These are phyloP conservation scores for Myiopsitta monachus DNA, from an alignment of 2,113 vertebrate genomes.

Conservation along the genomic window DNA sequence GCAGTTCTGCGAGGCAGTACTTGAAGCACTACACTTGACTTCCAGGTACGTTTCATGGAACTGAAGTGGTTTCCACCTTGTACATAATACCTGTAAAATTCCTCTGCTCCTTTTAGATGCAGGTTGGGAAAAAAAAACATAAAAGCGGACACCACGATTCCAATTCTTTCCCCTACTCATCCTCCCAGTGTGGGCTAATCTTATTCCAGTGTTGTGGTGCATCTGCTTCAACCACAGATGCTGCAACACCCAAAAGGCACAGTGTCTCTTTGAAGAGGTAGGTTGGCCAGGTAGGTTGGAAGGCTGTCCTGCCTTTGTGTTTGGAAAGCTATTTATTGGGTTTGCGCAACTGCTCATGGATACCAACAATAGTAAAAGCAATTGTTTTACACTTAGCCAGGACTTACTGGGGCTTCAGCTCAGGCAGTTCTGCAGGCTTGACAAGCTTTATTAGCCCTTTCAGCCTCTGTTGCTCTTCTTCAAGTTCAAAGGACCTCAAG, in stretches of 20 bases:
- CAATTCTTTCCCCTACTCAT: background rate
- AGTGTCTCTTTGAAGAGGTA: rapidly evolving
- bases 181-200: background rate
- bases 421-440: conserved; percentile 86
- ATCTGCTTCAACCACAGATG: background rate
- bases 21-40: background rate
- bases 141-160: background rate
- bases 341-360: background rate
- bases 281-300: background rate
- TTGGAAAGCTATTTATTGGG: background rate
- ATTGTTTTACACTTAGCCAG: background rate
- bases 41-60: background rate
- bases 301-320: background rate
- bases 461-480: conserved; percentile 87
- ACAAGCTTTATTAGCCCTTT: conserved; percentile 88
- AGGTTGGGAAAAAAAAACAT: background rate
- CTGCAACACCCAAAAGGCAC: background rate
- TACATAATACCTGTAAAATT: background rate
- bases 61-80: background rate
- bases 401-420: conserved; percentile 84
- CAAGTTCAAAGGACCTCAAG: conserved; percentile 84
- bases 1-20: background rate
- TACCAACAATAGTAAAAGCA: background rate
- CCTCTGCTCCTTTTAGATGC: background rate
- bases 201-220: background rate